Percentiles rank a stretch among this genome's conserved stretches.
phyloP scores from a whole-genome alignment of 2,113 vertebrate species.

The Prolemur simus region DNA sequence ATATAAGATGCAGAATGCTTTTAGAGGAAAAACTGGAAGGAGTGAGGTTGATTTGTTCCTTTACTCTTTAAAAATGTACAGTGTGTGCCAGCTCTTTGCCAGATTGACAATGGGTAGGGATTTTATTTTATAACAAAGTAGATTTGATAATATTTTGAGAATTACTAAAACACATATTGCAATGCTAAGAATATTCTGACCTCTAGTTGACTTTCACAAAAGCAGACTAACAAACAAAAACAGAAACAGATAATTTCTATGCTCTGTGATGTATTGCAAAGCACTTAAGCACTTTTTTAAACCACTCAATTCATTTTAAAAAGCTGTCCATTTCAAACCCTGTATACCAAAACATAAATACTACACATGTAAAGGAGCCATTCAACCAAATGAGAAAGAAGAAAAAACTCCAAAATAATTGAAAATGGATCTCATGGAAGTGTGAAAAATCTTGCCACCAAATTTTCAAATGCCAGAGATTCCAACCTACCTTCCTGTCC shows the following conservation, averaged over 20 bases:
- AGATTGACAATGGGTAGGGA: background rate
- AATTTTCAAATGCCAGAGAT: background rate
- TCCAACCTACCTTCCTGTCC: background rate
- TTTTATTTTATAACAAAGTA: conserved; percentile 23
- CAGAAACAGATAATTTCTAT: background rate
- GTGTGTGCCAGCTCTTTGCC: background rate
- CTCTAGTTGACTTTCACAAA: background rate
- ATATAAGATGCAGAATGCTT: background rate
- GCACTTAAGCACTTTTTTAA: background rate
- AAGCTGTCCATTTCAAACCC: background rate
- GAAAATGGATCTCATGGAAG: background rate
- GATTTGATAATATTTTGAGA: conserved; percentile 34
- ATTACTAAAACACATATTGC: conserved; percentile 21
- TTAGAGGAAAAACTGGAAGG: background rate
- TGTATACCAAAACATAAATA: background rate
- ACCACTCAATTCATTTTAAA: background rate
- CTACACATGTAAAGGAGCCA: background rate
- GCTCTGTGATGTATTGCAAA: background rate
- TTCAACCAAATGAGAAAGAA: background rate
- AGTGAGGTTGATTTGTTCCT: background rate
- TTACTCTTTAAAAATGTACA: background rate
- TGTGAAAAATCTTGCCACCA: background rate
- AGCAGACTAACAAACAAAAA: background rate
- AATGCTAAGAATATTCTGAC: background rate
- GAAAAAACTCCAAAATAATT: background rate